A percentile compares a stretch with the other conserved stretches of the same genome.
Evolutionary conservation across 2,113 vertebrate species (phyloP).

Genomic region (Engraulis encrasicolus): DNA sequence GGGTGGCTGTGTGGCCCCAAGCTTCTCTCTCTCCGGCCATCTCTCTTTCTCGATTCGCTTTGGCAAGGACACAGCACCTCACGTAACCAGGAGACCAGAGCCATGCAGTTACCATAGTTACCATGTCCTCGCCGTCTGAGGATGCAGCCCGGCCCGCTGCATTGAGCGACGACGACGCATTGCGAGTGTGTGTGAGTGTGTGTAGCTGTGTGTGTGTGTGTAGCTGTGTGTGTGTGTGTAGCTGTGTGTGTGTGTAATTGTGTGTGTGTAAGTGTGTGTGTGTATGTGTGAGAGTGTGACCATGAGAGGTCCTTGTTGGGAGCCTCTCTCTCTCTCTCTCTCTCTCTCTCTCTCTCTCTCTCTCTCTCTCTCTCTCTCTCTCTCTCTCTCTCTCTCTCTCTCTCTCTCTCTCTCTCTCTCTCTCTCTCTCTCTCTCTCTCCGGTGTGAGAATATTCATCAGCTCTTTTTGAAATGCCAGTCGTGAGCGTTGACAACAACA

Average conservation of each 20-base stretch:
- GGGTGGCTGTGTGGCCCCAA: not conserved
- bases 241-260: conserved; percentile 30
- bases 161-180: not conserved
- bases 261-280: conserved; percentile 19
- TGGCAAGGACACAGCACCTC: conserved; percentile 4
- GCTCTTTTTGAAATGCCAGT: conserved; percentile 5
- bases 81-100: conserved; percentile 15
- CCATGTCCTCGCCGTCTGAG: conserved; percentile 50
- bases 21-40: conserved; percentile 10
- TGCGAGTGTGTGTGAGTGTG: conserved; percentile 28
- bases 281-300: conserved; percentile 32
- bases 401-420: no score
- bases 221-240: conserved; percentile 31
- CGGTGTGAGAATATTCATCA: conserved; percentile 52
- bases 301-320: conserved; percentile 40
- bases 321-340: no score
- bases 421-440: no score
- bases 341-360: no score
- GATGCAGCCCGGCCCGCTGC: not conserved
- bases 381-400: no score
- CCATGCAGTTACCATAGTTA: conserved; percentile 23
- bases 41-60: no score
- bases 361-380: no score
- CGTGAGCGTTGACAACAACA: no score
- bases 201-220: conserved; percentile 22